Percentiles rank a stretch among this genome's conserved stretches.
Conservation (phyloP, 1,140 invertebrate species). For the Pararge aegeria region DNA sequence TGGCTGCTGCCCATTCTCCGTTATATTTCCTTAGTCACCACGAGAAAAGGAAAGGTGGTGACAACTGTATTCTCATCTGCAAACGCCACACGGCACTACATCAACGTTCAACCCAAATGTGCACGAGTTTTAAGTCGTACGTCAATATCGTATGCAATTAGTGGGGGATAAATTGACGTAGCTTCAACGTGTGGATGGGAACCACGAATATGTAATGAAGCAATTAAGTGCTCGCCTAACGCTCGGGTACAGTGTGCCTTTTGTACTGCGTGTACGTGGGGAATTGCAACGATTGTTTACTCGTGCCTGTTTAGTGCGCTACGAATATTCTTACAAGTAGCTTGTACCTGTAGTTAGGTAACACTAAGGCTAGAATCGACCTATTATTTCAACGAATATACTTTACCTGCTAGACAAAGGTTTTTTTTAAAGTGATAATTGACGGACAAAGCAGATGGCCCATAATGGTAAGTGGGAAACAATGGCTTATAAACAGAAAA, state of each 20-base stretch:
- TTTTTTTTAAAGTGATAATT: no score
- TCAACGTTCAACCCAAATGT: neutral
- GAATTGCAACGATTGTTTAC: constrained; percentile 25
- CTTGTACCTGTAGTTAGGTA: no score
- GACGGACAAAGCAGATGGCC: no score
- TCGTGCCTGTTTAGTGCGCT: constrained; percentile 8
- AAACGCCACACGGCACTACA: neutral
- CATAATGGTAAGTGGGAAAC: no score
- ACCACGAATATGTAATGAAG: constrained; percentile 51
- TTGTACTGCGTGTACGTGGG: constrained; percentile 19
- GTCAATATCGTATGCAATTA: constrained; percentile 43
- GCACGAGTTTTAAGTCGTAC: constrained; percentile 20
- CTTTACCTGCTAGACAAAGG: no score
- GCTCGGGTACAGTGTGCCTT: constrained; percentile 19
- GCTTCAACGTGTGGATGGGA: constrained; percentile 19
- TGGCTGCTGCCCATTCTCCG: no score
- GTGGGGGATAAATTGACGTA: constrained; percentile 35
- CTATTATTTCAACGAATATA: no score
- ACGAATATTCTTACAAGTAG: constrained; percentile 1
- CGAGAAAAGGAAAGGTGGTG: no score
- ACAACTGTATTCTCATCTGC: no score
- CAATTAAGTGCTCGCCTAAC: constrained; percentile 41
- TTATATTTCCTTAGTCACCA: no score
- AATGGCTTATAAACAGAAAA: no score
- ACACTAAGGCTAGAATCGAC: no score